A percentile compares a stretch with the other conserved stretches of the same genome.
These are phyloP conservation scores for Panthera leo DNA, from an alignment of 2,113 vertebrate genomes.

Conservation along the genomic window DNA sequence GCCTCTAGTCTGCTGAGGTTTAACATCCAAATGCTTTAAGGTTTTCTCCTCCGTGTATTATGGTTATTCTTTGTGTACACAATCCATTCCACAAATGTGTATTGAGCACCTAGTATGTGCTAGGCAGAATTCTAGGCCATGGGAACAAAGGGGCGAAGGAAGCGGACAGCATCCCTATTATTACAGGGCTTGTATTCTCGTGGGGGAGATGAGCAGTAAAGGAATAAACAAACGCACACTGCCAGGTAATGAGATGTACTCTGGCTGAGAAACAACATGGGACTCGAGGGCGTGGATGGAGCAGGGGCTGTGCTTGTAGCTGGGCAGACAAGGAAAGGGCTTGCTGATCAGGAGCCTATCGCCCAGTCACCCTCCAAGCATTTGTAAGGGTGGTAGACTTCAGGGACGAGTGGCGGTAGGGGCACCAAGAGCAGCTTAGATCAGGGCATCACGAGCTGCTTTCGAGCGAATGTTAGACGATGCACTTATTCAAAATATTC, in stretches of 20 bases:
- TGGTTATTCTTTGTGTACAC: constrained; percentile 48
- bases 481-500: neutral
- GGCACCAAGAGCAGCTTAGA: neutral
- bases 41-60: constrained; percentile 33
- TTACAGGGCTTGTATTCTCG: neutral
- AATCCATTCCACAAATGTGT: constrained; percentile 31
- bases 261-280: neutral
- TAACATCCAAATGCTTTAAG: neutral
- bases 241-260: neutral
- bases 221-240: neutral
- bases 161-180: neutral
- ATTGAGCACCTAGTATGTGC: constrained; percentile 30
- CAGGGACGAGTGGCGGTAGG: neutral
- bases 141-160: constrained; percentile 12
- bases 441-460: neutral
- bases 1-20: neutral
- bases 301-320: neutral
- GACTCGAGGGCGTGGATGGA: neutral
- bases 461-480: neutral
- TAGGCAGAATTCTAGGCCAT: neutral
- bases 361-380: neutral
- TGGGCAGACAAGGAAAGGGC: neutral
- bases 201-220: neutral
- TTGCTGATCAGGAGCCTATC: neutral
- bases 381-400: neutral